These are phyloP conservation scores for Melieria crassipennis DNA, from an alignment of 2,888 invertebrate species.

Conservation along the genomic window DNA sequence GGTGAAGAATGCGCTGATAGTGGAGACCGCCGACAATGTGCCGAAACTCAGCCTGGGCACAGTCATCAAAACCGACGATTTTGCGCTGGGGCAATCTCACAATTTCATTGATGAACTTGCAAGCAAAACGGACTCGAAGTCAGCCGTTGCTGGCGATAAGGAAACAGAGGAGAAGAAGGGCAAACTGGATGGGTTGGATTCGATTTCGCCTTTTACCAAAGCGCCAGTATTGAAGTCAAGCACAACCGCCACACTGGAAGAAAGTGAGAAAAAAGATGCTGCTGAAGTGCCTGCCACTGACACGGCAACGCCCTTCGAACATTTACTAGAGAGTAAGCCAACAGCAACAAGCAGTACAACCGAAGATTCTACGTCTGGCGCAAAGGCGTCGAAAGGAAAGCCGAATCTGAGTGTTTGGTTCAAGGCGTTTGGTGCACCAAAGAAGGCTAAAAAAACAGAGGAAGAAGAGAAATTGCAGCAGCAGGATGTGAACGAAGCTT, in stretches of 20 bases:
- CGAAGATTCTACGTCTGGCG: not conserved
- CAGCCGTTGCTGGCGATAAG: constrained; percentile 21
- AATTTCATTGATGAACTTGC: constrained; percentile 70
- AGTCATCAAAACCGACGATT: constrained; percentile 79
- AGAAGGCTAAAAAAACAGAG: constrained; percentile 74
- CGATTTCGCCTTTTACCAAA: constrained; percentile 34
- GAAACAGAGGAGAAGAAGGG: constrained; percentile 52
- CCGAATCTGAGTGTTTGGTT: constrained; percentile 93
- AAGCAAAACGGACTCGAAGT: constrained; percentile 45
- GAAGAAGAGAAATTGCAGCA: constrained; percentile 65
- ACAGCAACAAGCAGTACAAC: constrained; percentile 9
- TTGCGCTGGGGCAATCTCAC: constrained; percentile 73
- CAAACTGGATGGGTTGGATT: constrained; percentile 38
- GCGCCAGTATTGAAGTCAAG: constrained; percentile 29
- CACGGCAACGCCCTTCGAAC: constrained; percentile 46
- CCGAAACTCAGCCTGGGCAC: constrained; percentile 87
- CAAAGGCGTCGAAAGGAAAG: constrained; percentile 47
- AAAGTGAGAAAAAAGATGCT: constrained; percentile 41
- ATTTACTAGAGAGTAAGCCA: constrained; percentile 46
- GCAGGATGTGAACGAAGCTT: constrained; percentile 39
- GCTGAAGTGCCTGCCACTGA: constrained; percentile 39
- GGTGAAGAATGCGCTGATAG: constrained; percentile 68
- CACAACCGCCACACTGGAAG: constrained; percentile 26
- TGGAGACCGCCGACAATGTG: constrained; percentile 74
- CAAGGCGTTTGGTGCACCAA: constrained; percentile 90